A percentile compares a stretch with the other conserved stretches of the same genome.
Conservation (phyloP, 2,113 vertebrate genomes). For the Anguilla japonica region DNA sequence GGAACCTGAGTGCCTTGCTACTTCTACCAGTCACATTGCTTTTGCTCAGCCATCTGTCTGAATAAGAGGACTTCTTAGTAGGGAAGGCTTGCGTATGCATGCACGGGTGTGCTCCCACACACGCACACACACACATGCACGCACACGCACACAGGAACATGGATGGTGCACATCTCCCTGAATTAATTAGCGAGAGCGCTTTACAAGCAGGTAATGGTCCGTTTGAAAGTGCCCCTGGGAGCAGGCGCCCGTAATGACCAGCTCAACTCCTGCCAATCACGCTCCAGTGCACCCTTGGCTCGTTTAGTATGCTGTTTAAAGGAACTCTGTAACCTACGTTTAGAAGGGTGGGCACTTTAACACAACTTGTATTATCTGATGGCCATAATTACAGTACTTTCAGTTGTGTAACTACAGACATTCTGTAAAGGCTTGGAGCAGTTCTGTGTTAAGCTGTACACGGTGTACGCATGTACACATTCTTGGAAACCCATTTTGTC, state of each 20-base stretch:
- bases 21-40: not conserved
- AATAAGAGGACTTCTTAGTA: not conserved
- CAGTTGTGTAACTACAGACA: no score
- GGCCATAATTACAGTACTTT: no score
- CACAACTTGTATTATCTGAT: not conserved
- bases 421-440: no score
- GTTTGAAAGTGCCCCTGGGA: not conserved
- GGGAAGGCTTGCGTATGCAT: not conserved
- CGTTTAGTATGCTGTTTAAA: not conserved
- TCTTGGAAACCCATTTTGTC: not conserved
- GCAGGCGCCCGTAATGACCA: not conserved
- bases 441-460: not conserved
- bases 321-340: not conserved
- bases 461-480: not conserved
- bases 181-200: not conserved
- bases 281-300: not conserved
- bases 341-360: not conserved
- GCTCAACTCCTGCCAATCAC: not conserved
- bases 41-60: not conserved
- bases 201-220: slow-evolving; percentile 1
- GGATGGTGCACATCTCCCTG: not conserved
- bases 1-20: not conserved
- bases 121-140: not conserved
- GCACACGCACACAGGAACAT: not conserved
- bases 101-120: not conserved